Percentiles rank a stretch among this genome's conserved stretches.
These are phyloP conservation scores for Halcyon chelicuti DNA, from an alignment of 2,797 vertebrate species.

Conservation along the genomic window DNA sequence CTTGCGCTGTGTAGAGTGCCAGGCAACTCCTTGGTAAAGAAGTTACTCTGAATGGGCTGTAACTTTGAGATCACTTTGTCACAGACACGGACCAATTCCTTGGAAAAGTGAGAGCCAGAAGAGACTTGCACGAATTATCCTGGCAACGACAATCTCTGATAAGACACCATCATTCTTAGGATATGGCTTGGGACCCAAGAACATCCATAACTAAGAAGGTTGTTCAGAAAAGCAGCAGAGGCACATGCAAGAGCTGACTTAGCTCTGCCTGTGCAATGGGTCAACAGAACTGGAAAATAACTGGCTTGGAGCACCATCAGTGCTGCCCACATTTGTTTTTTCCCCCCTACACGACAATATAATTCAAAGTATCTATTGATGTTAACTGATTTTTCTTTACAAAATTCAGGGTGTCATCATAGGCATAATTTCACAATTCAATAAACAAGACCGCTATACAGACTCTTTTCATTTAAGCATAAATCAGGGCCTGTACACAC, in stretches of 20 bases:
- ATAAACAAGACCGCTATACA: neutral
- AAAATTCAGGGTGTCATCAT: neutral
- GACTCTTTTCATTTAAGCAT: neutral
- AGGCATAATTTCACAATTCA: neutral
- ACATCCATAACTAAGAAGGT: neutral
- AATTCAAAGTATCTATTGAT: neutral
- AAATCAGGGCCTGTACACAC: neutral
- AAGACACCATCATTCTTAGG: neutral
- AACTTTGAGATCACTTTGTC: neutral
- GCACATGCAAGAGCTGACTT: accelerated
- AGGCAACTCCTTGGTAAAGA: neutral
- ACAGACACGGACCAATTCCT: neutral
- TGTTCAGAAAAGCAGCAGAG: neutral
- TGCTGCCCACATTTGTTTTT: neutral
- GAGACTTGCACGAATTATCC: neutral
- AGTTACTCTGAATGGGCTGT: neutral
- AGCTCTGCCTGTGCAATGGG: neutral
- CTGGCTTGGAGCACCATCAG: neutral
- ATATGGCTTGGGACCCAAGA: neutral
- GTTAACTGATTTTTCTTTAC: neutral
- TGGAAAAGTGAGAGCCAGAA: neutral
- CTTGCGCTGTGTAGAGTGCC: neutral
- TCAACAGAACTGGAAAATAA: neutral
- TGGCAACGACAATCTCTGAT: neutral
- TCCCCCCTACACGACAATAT: neutral